Conservation (phyloP, 92 coral and sea anemone genomes). For the Epizoanthus fatuus region DNA sequence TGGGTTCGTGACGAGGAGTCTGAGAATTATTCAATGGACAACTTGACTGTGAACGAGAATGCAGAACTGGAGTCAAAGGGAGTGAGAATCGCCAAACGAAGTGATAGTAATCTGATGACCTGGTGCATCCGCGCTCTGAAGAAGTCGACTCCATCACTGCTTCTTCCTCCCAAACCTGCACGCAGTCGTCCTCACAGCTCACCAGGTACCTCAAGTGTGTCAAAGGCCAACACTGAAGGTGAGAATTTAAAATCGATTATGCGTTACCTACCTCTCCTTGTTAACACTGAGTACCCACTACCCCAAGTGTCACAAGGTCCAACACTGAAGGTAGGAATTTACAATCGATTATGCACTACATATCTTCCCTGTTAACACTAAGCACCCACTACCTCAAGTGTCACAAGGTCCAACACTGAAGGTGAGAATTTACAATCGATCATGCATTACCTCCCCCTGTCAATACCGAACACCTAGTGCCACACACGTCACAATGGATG, state of each 20-base stretch:
- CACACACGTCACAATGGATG: slow-evolving; percentile 14
- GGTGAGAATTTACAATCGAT: background rate
- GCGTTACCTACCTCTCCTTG: background rate
- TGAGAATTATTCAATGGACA: background rate
- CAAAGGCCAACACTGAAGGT: slow-evolving; percentile 10
- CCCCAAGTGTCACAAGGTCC: background rate
- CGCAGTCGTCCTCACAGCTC: slow-evolving; percentile 81
- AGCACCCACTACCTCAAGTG: background rate
- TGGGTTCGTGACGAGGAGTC: background rate
- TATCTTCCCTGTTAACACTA: no score
- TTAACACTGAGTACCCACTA: background rate
- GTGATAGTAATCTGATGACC: slow-evolving; percentile 64
- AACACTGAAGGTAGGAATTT: slow-evolving; percentile 15
- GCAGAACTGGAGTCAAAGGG: slow-evolving; percentile 34
- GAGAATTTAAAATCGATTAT: background rate
- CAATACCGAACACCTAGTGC: background rate
- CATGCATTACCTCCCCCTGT: no score
- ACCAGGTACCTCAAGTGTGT: slow-evolving; percentile 35
- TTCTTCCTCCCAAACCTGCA: slow-evolving; percentile 76
- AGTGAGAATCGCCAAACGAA: slow-evolving; percentile 51
- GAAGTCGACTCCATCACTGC: slow-evolving; percentile 63
- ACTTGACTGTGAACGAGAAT: slow-evolving; percentile 5
- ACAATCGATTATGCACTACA: no score
- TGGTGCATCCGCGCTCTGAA: slow-evolving; percentile 86
- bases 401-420: background rate